A percentile compares a stretch with the other conserved stretches of the same genome.
These are phyloP conservation scores for Lota lota DNA, from an alignment of 2,113 vertebrate genomes.

Conservation along the genomic window DNA sequence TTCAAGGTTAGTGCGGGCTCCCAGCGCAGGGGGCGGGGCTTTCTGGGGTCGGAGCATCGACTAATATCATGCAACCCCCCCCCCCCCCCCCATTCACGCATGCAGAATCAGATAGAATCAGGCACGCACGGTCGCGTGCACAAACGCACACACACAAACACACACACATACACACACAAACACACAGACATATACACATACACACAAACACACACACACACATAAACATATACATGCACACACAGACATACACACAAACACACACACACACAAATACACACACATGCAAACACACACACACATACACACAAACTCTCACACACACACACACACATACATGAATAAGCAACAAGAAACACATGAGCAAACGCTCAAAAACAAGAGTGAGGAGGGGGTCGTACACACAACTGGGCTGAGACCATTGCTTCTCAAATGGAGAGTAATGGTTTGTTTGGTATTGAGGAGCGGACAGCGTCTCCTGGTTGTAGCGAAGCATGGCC, in stretches of 20 bases:
- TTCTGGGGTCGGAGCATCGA: constrained; percentile 70
- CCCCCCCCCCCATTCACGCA: too few relatives aligned
- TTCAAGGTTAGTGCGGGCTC: constrained; percentile 68
- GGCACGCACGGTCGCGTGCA: too few relatives aligned
- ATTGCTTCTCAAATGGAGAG: constrained; percentile 38
- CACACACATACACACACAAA: too few relatives aligned
- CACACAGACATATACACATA: too few relatives aligned
- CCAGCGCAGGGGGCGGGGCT: constrained; percentile 61
- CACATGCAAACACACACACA: too few relatives aligned
- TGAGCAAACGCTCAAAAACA: constrained; percentile 60
- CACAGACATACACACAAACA: too few relatives aligned
- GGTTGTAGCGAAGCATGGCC: background rate
- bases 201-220: too few relatives aligned
- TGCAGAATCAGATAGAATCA: too few relatives aligned
- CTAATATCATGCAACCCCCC: constrained; percentile 65
- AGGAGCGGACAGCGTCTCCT: constrained; percentile 11
- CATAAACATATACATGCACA: too few relatives aligned
- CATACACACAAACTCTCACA: too few relatives aligned
- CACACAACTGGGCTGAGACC: constrained; percentile 17
- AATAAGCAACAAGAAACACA: constrained; percentile 61
- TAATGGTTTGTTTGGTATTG: constrained; percentile 44
- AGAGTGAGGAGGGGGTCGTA: constrained; percentile 25
- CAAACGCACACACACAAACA: too few relatives aligned
- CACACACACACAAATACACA: too few relatives aligned
- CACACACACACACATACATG: constrained; percentile 39